Evolutionary conservation across 2,888 invertebrate genomes (phyloP).

Genomic region (Scaptomyza reducta): DNA sequence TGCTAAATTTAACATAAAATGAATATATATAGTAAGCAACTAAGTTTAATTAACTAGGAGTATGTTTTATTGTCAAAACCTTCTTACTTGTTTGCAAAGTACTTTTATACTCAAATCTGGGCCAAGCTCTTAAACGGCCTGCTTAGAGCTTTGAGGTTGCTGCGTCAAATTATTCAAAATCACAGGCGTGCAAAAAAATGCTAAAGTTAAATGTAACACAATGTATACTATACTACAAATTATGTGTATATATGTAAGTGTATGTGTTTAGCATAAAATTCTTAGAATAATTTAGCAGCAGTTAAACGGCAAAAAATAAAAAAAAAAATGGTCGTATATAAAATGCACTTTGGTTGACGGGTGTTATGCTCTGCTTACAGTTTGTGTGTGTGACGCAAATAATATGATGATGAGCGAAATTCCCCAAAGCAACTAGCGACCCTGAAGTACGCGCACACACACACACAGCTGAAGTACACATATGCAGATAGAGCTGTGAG

Average conservation of each 20-base stretch:
- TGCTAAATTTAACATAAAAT: too few species aligned
- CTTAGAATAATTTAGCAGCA: conserved; percentile 60
- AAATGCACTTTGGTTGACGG: conserved; percentile 59
- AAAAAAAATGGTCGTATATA: conserved; percentile 22
- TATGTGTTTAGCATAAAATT: conserved; percentile 32
- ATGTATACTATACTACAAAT: conserved; percentile 2
- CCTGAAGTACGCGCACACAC: conserved; percentile 50
- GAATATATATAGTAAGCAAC: too few species aligned
- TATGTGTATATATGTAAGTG: conserved; percentile 5
- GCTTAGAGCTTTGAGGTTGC: conserved; percentile 11
- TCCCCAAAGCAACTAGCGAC: conserved; percentile 53
- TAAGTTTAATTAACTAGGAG: too few species aligned
- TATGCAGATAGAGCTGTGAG: conserved; percentile 30
- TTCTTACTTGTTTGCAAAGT: too few species aligned
- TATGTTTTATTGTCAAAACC: too few species aligned
- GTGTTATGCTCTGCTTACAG: conserved; percentile 14
- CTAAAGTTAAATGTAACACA: conserved; percentile 38
- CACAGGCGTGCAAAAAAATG: conserved; percentile 27
- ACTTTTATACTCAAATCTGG: too few species aligned
- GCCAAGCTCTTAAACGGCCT: background rate
- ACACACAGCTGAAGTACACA: conserved; percentile 24
- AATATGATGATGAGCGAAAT: conserved; percentile 60
- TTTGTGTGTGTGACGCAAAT: conserved; percentile 36
- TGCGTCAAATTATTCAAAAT: conserved; percentile 45
- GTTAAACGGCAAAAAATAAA: conserved; percentile 13